These are phyloP conservation scores for Fragariocoptes setiger DNA, from an alignment of 1,140 invertebrate species.

Conservation along the genomic window DNA sequence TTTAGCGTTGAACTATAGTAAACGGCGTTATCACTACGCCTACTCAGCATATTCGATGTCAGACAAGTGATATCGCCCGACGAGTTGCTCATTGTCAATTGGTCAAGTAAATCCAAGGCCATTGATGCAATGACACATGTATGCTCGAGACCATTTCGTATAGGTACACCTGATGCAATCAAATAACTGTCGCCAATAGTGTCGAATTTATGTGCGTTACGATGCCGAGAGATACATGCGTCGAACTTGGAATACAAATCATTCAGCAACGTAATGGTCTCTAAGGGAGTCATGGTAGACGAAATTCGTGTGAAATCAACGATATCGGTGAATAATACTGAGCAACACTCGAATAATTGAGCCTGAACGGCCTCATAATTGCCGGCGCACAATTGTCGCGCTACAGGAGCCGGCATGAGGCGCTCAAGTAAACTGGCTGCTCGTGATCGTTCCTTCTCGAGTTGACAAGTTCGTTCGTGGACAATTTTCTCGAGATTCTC, in stretches of 20 bases:
- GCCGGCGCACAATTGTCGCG: conserved; percentile 8
- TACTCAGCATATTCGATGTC: too few species aligned
- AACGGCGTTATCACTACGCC: too few species aligned
- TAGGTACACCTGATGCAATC: conserved; percentile 28
- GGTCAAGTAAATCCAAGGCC: conserved; percentile 66
- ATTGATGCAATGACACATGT: conserved; percentile 87
- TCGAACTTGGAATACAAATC: conserved; percentile 25
- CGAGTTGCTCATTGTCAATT: too few species aligned
- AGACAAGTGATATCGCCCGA: too few species aligned
- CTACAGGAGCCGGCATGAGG: conserved; percentile 45
- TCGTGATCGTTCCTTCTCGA: conserved; percentile 78
- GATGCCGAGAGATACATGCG: conserved; percentile 68
- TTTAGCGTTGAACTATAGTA: too few species aligned
- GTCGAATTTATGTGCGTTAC: conserved; percentile 93
- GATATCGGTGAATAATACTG: conserved; percentile 37
- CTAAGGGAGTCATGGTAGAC: conserved; percentile 59
- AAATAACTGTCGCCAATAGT: conserved; percentile 94
- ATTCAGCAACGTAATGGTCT: conserved; percentile 23
- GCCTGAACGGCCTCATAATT: conserved; percentile 22
- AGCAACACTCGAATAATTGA: conserved; percentile 17
- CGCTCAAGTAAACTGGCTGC: conserved; percentile 84
- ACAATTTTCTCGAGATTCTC: conserved; percentile 83
- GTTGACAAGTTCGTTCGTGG: conserved; percentile 73
- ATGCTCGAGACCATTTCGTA: conserved; percentile 29
- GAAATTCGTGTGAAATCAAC: conserved; percentile 85